Evolutionary conservation across 1,140 invertebrate genomes (phyloP).

Genomic region (Drosophila trapezifrons): DNA sequence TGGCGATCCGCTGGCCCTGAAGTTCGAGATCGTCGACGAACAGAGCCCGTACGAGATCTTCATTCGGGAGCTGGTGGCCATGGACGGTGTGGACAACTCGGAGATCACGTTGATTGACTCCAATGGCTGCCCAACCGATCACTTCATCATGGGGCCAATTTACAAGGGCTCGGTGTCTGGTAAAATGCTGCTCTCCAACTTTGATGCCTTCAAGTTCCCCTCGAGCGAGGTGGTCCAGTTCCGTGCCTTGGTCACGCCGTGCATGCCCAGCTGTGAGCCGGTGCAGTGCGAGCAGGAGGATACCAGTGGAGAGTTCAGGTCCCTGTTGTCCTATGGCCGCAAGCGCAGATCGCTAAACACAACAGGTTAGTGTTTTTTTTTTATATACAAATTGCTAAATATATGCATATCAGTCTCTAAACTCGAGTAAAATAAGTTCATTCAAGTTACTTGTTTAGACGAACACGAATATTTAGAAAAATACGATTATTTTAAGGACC

Average conservation of each 20-base stretch:
- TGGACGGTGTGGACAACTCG: constrained; percentile 96
- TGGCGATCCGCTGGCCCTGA: constrained; percentile 94
- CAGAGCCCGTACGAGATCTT: constrained; percentile 98
- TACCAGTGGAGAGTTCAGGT: constrained; percentile 91
- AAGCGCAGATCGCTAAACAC: constrained; percentile 72
- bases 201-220: constrained; percentile 98
- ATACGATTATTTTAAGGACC: no score
- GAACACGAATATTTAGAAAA: no score
- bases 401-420: no score
- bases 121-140: constrained; percentile 95
- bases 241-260: constrained; percentile 95
- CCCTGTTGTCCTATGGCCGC: constrained; percentile 91
- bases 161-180: constrained; percentile 91
- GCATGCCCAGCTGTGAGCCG: constrained; percentile 95
- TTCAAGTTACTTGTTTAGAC: no score
- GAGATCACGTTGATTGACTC: constrained; percentile 96
- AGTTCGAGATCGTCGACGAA: constrained; percentile 95
- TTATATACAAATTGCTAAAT: no score
- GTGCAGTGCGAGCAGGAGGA: constrained; percentile 93
- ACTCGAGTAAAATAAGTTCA: no score
- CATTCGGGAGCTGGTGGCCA: constrained; percentile 95
- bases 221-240: constrained; percentile 97
- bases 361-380: no score
- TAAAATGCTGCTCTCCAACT: constrained; percentile 94
- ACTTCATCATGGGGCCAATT: constrained; percentile 95